Percentiles rank a stretch among this genome's conserved stretches.
phyloP scores from a whole-genome alignment of 2,113 vertebrate species.

The Centrocercus urophasianus region DNA sequence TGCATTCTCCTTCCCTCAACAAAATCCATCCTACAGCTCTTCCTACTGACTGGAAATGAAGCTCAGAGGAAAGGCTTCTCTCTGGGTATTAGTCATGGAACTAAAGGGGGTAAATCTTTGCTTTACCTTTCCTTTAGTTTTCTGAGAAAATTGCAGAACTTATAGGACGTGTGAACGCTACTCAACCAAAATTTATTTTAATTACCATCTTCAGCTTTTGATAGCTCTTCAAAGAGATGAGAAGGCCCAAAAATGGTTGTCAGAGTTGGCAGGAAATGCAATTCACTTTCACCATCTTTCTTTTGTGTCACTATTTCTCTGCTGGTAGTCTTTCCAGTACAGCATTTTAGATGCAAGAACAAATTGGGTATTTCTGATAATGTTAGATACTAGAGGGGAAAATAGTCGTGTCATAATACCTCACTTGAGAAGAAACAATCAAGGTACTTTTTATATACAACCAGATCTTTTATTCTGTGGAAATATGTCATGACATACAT shows the following conservation, averaged over 20 bases:
- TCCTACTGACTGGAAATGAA: conserved; percentile 24
- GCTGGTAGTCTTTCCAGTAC: not conserved
- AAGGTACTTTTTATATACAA: not conserved
- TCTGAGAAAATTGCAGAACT: conserved; percentile 5
- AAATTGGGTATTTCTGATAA: not conserved
- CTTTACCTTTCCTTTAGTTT: conserved; percentile 1
- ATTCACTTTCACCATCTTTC: not conserved
- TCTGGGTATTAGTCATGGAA: conserved; percentile 40
- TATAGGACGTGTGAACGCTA: not conserved
- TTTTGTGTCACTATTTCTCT: not conserved
- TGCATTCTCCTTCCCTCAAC: not conserved
- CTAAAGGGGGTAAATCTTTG: conserved; percentile 3
- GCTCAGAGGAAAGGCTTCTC: conserved; percentile 11
- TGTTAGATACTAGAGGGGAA: not conserved
- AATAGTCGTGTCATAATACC: not conserved
- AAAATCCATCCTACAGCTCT: conserved; percentile 25
- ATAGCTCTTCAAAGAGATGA: not conserved
- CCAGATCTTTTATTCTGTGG: not conserved
- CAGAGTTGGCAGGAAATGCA: not conserved
- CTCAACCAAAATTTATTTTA: not conserved
- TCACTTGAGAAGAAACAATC: not conserved
- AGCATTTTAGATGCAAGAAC: not conserved
- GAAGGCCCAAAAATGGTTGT: not conserved
- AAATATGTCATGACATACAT: not conserved
- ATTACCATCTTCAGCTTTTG: not conserved